Conservation (phyloP, 2,888 invertebrate species). For the Automeris io region DNA sequence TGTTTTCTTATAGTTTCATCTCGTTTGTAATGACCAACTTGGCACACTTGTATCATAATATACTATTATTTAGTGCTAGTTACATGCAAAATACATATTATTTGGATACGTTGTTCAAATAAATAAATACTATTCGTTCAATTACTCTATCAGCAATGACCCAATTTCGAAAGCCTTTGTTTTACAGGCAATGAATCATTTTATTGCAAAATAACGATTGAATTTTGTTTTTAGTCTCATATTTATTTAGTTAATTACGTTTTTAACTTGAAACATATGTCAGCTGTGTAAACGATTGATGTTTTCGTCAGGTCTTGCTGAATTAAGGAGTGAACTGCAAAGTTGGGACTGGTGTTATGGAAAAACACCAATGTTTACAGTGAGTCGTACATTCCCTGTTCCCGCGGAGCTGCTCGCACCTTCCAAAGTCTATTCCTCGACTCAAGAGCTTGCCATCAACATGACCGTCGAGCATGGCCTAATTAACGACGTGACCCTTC, state of each 20-base stretch:
- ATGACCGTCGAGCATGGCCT: slow-evolving; percentile 81
- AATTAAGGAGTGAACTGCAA: slow-evolving; percentile 81
- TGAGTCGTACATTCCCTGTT: slow-evolving; percentile 80
- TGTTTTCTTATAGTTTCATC: too few relatives aligned
- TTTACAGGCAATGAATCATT: slow-evolving; percentile 1
- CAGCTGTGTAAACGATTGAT: not conserved
- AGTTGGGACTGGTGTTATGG: slow-evolving; percentile 95
- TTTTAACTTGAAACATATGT: not conserved
- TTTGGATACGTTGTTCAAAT: too few relatives aligned
- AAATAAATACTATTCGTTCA: too few relatives aligned
- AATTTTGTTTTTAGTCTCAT: not conserved
- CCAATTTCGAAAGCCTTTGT: slow-evolving; percentile 4
- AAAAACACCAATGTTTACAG: slow-evolving; percentile 89
- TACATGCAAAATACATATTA: too few relatives aligned
- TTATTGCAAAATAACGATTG: slow-evolving; percentile 1
- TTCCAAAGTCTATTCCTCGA: slow-evolving; percentile 48
- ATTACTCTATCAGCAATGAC: slow-evolving; percentile 10
- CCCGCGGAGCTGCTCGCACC: slow-evolving; percentile 70
- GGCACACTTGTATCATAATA: too few relatives aligned
- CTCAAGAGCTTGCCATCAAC: slow-evolving; percentile 77
- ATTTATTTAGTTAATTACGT: not conserved
- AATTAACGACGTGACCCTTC: slow-evolving; percentile 80
- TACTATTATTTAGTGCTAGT: too few relatives aligned
- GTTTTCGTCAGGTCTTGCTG: slow-evolving; percentile 78
- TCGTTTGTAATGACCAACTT: too few relatives aligned